Evolutionary conservation across 2,888 invertebrate species (phyloP).

Genomic region (Phanerotoma sp.): DNA sequence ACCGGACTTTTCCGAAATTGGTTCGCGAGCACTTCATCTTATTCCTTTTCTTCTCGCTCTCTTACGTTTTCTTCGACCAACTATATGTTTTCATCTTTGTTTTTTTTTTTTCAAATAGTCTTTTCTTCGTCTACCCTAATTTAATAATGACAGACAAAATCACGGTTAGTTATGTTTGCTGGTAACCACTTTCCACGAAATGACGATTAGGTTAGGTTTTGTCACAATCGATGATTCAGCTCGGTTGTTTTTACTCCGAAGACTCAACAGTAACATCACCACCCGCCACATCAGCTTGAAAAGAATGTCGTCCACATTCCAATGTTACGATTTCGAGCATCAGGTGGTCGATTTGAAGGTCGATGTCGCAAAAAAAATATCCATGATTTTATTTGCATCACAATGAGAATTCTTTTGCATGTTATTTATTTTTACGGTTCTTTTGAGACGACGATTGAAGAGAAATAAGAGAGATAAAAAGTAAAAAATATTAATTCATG

Average conservation of each 20-base stretch:
- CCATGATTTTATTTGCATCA: too few species aligned
- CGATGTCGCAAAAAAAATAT: not conserved
- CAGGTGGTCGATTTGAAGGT: slow-evolving; percentile 17
- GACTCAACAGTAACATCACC: not conserved
- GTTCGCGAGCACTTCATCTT: slow-evolving; percentile 28
- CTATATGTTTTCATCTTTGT: not conserved
- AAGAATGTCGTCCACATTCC: too few species aligned
- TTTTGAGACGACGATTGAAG: not conserved
- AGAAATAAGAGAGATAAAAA: not conserved
- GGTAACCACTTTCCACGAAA: too few species aligned
- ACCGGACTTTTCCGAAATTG: slow-evolving; percentile 50
- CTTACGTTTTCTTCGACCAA: not conserved
- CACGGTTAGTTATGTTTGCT: too few species aligned
- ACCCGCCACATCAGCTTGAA: too few species aligned
- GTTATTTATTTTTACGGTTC: not conserved
- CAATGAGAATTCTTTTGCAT: too few species aligned
- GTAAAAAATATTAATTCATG: too few species aligned
- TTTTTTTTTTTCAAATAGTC: too few species aligned
- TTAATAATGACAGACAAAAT: too few species aligned
- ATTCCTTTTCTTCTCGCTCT: slow-evolving; percentile 2
- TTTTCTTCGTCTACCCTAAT: too few species aligned
- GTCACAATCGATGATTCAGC: slow-evolving; percentile 17
- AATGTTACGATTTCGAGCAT: slow-evolving; percentile 1
- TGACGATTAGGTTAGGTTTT: too few species aligned
- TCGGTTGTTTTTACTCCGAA: slow-evolving; percentile 11